Percentiles rank a stretch among this genome's conserved stretches.
Conservation (phyloP, 2,797 vertebrate species). For the Coreius guichenoti region DNA sequence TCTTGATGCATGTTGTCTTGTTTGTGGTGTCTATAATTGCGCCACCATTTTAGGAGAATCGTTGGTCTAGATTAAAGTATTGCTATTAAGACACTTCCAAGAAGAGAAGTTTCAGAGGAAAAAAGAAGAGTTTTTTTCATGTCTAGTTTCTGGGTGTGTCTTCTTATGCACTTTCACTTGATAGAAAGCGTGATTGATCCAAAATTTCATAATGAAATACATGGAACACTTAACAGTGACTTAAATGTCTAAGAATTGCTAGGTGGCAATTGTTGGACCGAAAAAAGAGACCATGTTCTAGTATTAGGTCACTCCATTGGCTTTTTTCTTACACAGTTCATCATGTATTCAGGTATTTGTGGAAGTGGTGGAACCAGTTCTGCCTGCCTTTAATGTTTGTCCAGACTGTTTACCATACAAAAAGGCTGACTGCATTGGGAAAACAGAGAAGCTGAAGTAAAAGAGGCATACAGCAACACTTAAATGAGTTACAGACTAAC, state of each 20-base stretch:
- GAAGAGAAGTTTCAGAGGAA: background rate
- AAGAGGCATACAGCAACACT: background rate
- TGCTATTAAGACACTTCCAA: conserved; percentile 1
- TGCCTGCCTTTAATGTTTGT: conserved; percentile 50
- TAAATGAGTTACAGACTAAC: background rate
- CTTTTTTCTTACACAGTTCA: background rate
- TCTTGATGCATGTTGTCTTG: background rate
- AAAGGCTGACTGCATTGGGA: background rate
- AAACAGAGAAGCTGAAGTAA: background rate
- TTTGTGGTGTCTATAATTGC: background rate
- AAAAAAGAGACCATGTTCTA: background rate
- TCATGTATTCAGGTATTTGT: conserved; percentile 59
- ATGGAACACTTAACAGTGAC: background rate
- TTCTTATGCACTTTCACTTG: conserved; percentile 4
- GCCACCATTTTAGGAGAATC: background rate
- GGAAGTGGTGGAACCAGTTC: conserved; percentile 71
- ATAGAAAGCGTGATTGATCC: background rate
- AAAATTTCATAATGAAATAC: background rate
- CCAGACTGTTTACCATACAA: conserved; percentile 63
- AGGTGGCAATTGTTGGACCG: background rate
- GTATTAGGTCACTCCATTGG: background rate
- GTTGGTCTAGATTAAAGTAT: background rate
- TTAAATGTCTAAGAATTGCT: background rate
- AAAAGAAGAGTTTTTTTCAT: conserved; percentile 57
- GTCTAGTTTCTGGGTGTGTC: conserved; percentile 77